These are phyloP conservation scores for Mesochorus sp. DNA, from an alignment of 2,888 invertebrate genomes.

Conservation along the genomic window DNA sequence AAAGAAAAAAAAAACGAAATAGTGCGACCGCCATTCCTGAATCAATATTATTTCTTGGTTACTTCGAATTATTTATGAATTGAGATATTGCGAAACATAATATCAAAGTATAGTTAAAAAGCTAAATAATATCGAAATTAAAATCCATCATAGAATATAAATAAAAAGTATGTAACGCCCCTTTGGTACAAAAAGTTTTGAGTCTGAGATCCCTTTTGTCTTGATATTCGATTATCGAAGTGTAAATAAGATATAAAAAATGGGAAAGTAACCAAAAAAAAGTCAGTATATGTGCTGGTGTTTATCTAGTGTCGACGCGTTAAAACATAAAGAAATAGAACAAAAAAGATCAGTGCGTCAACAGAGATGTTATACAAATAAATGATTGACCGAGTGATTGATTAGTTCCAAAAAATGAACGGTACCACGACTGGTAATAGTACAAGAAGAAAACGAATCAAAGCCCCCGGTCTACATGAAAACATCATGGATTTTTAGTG, in stretches of 20 bases:
- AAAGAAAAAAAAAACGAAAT: not conserved
- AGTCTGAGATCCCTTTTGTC: conserved; percentile 4
- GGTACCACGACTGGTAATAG: not conserved
- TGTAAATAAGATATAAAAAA: not conserved
- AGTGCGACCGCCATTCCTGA: conserved; percentile 4
- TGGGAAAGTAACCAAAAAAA: too few species aligned
- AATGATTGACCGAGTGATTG: conserved; percentile 32
- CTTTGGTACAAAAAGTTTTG: not conserved
- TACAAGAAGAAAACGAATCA: not conserved
- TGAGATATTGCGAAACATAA: conserved; percentile 13
- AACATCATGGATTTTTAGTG: not conserved
- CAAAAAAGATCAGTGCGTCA: not conserved
- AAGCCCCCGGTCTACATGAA: too few species aligned
- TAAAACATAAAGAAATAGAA: conserved; percentile 12
- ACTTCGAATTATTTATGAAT: not conserved
- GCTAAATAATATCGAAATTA: too few species aligned
- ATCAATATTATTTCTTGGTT: conserved; percentile 8
- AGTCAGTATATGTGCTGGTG: too few species aligned
- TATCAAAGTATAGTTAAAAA: not conserved
- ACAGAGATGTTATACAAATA: conserved; percentile 6
- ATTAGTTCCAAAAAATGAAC: conserved; percentile 14
- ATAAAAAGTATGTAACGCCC: conserved; percentile 7
- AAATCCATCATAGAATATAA: too few species aligned
- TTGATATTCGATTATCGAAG: conserved; percentile 6
- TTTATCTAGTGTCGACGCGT: too few species aligned